Base-by-base conservation (phyloP, 2,888 invertebrate species). In the Hypolimnas misippus region DNA sequence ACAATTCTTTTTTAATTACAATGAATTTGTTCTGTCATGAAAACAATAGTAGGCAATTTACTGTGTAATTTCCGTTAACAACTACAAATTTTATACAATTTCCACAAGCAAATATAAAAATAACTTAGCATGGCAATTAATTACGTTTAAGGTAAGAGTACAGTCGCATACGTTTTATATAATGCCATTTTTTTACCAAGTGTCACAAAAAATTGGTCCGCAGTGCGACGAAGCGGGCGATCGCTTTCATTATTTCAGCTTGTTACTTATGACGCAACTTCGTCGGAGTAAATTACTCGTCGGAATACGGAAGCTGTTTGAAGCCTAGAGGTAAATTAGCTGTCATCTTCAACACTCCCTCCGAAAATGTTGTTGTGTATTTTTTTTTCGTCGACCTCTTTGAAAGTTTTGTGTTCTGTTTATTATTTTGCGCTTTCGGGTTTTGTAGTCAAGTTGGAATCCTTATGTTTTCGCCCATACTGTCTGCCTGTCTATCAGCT, bases 281-380 rank as follows among this genome's bases (percentile, higher is more conserved):
- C 33, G 56, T 61, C 54, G 61, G 31, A 61, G 55, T 54, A 55
- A 62, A 62, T 62, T 57, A 40, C 50, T 55, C 56, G 56, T 44
- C 44, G 25, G 19, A 52, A 52, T 57, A 35, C n/a, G 14, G 46
- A 56, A 21, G 29, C 53, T 17, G 25, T 35, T 53, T 40, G 52
- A 53, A 38, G 21, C 25, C 29, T 12, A 14, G 25, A 49, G 49
- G 29, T 51, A 51, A 51, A 31, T 51, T 51, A 51, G 31, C 31
- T 31, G 29, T 51, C 31, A 51, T 51, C 51, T 31, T 57, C 40
- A 57, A 31, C 14, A 42, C 40, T 51, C 50, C 40, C 19, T 19
- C 19, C 40, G 5, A 51, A 52, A 42, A 58, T 16, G 21, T 21
- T 46, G 5, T 12, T 17, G 19, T 21, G 44, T 46, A 19, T 44